phyloP scores from a whole-genome alignment of 1,140 invertebrate species.

The Trichonephila clavipes region DNA sequence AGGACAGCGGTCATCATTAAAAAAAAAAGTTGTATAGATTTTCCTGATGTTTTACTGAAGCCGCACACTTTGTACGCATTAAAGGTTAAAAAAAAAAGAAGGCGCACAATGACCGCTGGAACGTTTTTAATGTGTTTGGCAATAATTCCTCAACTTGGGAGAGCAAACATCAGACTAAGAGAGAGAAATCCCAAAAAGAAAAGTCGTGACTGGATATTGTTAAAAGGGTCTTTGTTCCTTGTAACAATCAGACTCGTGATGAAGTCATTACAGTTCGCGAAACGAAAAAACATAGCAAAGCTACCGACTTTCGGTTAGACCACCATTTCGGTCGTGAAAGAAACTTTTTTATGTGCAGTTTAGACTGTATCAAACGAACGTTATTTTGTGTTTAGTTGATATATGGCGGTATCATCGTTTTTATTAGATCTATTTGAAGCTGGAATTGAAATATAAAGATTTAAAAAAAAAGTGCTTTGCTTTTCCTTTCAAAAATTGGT shows the following conservation, averaged over 20 bases:
- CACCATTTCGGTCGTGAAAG: background rate
- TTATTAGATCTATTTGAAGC: background rate
- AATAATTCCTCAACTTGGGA: slow-evolving; percentile 30
- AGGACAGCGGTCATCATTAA: background rate
- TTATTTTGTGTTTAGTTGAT: slow-evolving; percentile 62
- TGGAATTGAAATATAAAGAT: slow-evolving; percentile 10
- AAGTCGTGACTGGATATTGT: slow-evolving; percentile 62
- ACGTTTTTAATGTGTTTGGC: slow-evolving; percentile 40
- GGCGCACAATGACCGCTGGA: slow-evolving; percentile 52
- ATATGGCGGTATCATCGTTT: slow-evolving; percentile 41
- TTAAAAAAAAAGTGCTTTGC: background rate
- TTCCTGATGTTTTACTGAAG: background rate
- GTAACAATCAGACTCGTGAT: slow-evolving; percentile 68
- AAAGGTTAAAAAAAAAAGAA: too few relatives aligned
- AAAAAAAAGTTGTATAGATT: background rate
- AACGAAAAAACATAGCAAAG: slow-evolving; percentile 11
- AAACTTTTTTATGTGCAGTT: slow-evolving; percentile 48
- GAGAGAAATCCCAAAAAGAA: slow-evolving; percentile 28
- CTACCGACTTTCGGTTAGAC: slow-evolving; percentile 23
- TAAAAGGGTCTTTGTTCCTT: slow-evolving; percentile 68
- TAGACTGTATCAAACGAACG: slow-evolving; percentile 15
- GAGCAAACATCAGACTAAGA: slow-evolving; percentile 51
- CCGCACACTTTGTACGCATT: too few relatives aligned
- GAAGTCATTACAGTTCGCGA: slow-evolving; percentile 57
- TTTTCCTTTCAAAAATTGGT: too few relatives aligned